These are phyloP conservation scores for Marronus borbonicus DNA, from an alignment of 2,888 invertebrate genomes.

Conservation along the genomic window DNA sequence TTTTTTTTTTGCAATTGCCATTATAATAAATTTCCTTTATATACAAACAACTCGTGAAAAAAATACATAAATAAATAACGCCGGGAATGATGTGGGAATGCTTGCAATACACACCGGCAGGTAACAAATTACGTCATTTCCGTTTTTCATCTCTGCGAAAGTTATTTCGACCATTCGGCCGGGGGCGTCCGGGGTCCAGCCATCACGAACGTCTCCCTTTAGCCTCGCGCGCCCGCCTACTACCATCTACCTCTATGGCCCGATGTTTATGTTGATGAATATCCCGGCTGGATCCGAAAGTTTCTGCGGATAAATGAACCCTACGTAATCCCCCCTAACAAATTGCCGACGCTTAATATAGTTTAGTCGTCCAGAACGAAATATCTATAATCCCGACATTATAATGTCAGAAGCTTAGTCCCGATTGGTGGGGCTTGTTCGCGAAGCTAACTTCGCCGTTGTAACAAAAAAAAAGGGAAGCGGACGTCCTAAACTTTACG, in stretches of 20 bases:
- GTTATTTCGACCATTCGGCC: too few relatives aligned
- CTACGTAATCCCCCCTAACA: conserved; percentile 29
- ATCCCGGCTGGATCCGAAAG: conserved; percentile 22
- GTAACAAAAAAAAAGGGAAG: not conserved
- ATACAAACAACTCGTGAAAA: not conserved
- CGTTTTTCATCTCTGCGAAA: not conserved
- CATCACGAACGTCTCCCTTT: not conserved
- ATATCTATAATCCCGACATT: conserved; percentile 38
- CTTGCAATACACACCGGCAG: not conserved
- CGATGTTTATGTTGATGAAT: conserved; percentile 37
- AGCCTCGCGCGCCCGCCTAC: not conserved
- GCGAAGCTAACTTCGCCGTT: not conserved
- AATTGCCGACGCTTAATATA: conserved; percentile 36
- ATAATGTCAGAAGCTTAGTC: conserved; percentile 22
- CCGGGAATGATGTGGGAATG: too few relatives aligned
- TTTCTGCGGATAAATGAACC: conserved; percentile 30
- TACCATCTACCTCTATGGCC: conserved; percentile 4
- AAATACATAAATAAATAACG: conserved; percentile 8
- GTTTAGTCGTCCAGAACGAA: conserved; percentile 24
- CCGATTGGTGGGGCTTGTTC: not conserved
- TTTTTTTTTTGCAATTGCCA: too few relatives aligned
- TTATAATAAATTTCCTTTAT: too few relatives aligned
- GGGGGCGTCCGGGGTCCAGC: not conserved
- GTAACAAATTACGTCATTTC: conserved; percentile 2
- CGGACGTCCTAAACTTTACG: not conserved